phyloP scores from a whole-genome alignment of 2,797 vertebrate genomes.

The Acipenser ruthenus region DNA sequence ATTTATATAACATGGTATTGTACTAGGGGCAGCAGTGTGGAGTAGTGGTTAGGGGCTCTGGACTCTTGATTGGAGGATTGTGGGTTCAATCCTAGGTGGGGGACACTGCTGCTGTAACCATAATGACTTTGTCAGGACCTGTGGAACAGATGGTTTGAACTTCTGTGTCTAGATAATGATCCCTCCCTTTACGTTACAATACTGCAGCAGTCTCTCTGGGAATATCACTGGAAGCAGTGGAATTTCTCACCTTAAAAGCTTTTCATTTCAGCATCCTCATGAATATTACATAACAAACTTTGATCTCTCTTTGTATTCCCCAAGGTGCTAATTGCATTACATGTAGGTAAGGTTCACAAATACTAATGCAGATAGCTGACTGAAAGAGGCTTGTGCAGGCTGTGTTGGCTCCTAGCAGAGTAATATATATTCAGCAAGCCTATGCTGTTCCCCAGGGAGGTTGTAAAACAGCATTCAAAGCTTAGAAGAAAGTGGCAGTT shows the following conservation, averaged over 20 bases:
- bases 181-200: constrained; percentile 1
- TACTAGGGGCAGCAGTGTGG: no score
- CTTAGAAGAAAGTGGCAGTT: constrained; percentile 1
- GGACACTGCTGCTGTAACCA: not conserved
- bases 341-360: constrained; percentile 13
- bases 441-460: not conserved
- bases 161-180: not conserved
- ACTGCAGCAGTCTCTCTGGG: not conserved
- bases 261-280: constrained; percentile 22
- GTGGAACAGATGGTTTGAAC: not conserved
- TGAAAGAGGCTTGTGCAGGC: not conserved
- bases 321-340: constrained; percentile 16
- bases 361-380: constrained; percentile 11
- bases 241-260: constrained; percentile 16
- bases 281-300: constrained; percentile 19
- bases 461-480: constrained; percentile 2
- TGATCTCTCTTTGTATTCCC: constrained; percentile 11
- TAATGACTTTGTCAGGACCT: not conserved
- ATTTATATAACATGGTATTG: no score
- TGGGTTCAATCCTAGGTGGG: no score
- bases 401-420: constrained; percentile 3
- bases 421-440: constrained; percentile 9
- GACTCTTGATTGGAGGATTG: no score
- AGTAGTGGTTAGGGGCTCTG: no score
- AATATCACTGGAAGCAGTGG: constrained; percentile 1